Percentiles rank a stretch among this genome's conserved stretches.
These are phyloP conservation scores for Orchestes rusci DNA, from an alignment of 2,888 invertebrate species.

Conservation along the genomic window DNA sequence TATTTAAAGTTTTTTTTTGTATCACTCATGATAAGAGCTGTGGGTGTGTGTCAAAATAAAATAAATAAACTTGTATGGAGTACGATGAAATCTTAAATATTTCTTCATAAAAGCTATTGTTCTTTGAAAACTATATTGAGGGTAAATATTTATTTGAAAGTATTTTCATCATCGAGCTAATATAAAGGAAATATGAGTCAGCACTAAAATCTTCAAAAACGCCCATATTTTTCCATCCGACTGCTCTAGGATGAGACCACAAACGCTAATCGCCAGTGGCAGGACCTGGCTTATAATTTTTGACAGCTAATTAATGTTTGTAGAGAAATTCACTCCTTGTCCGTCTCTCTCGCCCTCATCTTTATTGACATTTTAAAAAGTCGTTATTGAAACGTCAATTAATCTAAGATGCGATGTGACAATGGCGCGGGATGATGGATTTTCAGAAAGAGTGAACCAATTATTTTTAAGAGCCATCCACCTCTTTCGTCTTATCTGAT, in stretches of 20 bases:
- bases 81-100: no score
- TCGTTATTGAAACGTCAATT: conserved; percentile 40
- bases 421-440: conserved; percentile 31
- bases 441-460: conserved; percentile 25
- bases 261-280: conserved; percentile 17
- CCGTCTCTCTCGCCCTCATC: conserved; percentile 31
- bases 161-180: no score
- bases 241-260: conserved; percentile 1
- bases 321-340: conserved; percentile 31
- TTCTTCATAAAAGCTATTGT: no score
- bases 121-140: no score
- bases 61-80: no score
- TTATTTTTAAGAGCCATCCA: conserved; percentile 25
- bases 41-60: no score
- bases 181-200: no score
- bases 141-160: no score
- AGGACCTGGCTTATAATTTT: conserved; percentile 22
- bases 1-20: no score
- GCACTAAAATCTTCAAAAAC: no score
- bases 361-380: conserved; percentile 38
- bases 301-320: conserved; percentile 35
- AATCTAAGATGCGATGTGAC: conserved; percentile 34
- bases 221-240: no score
- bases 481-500: conserved; percentile 26
- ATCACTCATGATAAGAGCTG: no score